Percentiles rank a stretch among this genome's conserved stretches.
Evolutionary conservation across 2,888 invertebrate genomes (phyloP).

Genomic region (Cantharis nigra): DNA sequence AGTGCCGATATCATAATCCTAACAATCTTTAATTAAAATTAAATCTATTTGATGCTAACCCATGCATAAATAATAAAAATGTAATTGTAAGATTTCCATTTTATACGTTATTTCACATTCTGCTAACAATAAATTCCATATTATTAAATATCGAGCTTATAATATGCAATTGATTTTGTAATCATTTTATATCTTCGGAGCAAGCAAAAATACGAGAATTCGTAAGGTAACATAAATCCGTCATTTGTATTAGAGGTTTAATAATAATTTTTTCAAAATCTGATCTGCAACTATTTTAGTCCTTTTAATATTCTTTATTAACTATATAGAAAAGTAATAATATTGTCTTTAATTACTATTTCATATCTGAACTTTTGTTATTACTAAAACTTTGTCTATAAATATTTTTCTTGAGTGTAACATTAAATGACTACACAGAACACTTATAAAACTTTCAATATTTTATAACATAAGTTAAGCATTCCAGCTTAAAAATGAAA

Average conservation of each 20-base stretch:
- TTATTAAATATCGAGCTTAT: neutral
- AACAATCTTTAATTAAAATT: slow-evolving; percentile 44
- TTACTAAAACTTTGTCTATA: neutral
- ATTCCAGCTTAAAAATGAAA: slow-evolving; percentile 27
- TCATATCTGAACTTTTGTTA: neutral
- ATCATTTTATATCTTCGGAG: neutral
- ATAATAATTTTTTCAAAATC: neutral
- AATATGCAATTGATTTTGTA: neutral
- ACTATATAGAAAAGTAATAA: neutral
- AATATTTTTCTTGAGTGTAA: neutral
- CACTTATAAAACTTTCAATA: slow-evolving; percentile 3
- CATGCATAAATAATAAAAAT: neutral
- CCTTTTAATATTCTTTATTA: neutral
- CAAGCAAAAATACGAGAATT: neutral
- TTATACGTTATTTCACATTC: neutral
- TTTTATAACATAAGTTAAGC: slow-evolving; percentile 18
- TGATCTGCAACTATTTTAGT: neutral
- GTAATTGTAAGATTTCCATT: neutral
- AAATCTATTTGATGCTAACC: slow-evolving; percentile 21
- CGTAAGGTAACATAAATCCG: neutral
- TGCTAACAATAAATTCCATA: neutral
- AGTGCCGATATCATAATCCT: slow-evolving; percentile 41
- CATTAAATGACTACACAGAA: neutral
- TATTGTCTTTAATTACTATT: neutral
- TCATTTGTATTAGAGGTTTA: neutral